Evolutionary conservation across 2,797 vertebrate species (phyloP).

Genomic region (Poecile montanus): DNA sequence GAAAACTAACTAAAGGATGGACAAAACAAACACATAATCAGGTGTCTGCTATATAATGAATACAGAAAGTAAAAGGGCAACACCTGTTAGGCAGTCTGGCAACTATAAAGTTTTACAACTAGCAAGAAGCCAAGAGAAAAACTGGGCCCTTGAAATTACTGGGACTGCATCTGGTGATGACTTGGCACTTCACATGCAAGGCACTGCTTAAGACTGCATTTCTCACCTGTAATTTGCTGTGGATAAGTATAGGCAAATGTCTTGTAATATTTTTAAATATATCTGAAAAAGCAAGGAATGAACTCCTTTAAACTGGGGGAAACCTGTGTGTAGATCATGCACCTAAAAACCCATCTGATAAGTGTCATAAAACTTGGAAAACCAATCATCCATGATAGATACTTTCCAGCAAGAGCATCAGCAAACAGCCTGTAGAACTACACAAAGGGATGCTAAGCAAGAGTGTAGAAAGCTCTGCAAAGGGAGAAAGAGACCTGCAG

Average conservation of each 20-base stretch:
- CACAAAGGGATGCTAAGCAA: not conserved
- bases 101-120: not conserved
- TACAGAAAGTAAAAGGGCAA: not conserved
- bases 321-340: not conserved
- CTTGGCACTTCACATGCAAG: not conserved
- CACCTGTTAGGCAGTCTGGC: not conserved
- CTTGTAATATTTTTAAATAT: not conserved
- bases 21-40: not conserved
- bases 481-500: not conserved
- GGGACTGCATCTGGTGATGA: not conserved
- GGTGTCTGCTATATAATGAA: not conserved
- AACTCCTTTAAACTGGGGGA: not conserved
- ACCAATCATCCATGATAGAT: not conserved
- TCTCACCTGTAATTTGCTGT: not conserved
- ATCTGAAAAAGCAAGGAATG: not conserved
- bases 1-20: not conserved
- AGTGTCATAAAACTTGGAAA: not conserved
- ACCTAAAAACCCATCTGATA: not conserved
- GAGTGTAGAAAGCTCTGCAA: not conserved
- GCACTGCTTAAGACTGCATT: not conserved
- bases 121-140: not conserved
- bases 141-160: not conserved
- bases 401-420: not conserved
- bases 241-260: not conserved
- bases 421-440: not conserved